Evolutionary conservation across 1,140 invertebrate species (phyloP), one percentile per base, ranked within the genome.

Genomic region (Episyrphus balteatus): DNA sequence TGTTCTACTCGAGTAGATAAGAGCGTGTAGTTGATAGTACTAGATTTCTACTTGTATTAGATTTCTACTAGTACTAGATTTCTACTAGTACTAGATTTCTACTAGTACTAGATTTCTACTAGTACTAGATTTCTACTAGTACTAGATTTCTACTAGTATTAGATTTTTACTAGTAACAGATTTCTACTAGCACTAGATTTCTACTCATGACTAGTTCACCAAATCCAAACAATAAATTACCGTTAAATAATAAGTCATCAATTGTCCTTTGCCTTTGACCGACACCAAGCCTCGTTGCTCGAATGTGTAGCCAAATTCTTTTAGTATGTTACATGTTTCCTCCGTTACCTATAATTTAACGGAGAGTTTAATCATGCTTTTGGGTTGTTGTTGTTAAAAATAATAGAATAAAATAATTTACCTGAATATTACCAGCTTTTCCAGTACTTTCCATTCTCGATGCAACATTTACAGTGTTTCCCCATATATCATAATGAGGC

Each of bases 381-480:
- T 31, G 6, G 5, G 5, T 19, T 41, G 39, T 41, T 3, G 5
- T 17, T 12, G 11, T 3, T 12, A 18, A 5, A 9, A 41, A 5
- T 41, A 41, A 41, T 11, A 30, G 38, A 12, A 30, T 17, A 26
- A 39, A 40, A 21, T 34, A 44, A 50, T 50, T 61, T 71, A 92
- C 90, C 79, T 97, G 93, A 56, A 97, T 92, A 51, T 83, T 88
- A 9, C 90, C 91, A 49, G 91, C 86, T 76, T 92, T 92, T 19
- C 94, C 93, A 1, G 92, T 96, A 61, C 88, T 93, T 64, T 97
- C 93, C 92, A 98, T 96, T 46, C 92, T 75, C 1, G 88, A 93
- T 5, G 92, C 92, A 1, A 96, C 91, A 66, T 97, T 97, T 1
- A 96, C 92, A 1, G 92, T 92, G 62, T 96, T 95, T 0, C 92